Evolutionary conservation across 2,797 vertebrate genomes (phyloP).

Genomic region (Sciurus vulgaris): DNA sequence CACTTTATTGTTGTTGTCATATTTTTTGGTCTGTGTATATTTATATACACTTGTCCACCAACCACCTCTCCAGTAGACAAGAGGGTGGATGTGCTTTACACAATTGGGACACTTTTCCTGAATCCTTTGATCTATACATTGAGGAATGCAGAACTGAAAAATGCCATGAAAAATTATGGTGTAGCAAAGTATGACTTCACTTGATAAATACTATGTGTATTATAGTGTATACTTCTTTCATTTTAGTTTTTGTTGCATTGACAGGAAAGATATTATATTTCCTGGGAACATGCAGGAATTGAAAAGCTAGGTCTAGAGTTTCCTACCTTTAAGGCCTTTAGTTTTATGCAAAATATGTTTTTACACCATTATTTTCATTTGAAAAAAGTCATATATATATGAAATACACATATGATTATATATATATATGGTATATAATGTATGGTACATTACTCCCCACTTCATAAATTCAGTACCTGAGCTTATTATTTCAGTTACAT

Average conservation of each 20-base stretch:
- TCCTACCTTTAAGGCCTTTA: not conserved
- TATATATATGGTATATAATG: too few relatives aligned
- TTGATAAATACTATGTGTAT: not conserved
- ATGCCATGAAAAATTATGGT: conserved; percentile 58
- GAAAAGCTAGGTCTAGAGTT: not conserved
- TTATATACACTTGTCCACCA: conserved; percentile 63
- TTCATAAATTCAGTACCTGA: not conserved
- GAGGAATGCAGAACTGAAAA: conserved; percentile 72
- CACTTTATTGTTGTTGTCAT: conserved; percentile 66
- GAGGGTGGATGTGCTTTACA: conserved; percentile 65
- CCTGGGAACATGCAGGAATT: too few relatives aligned
- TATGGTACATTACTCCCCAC: not conserved
- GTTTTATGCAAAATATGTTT: not conserved
- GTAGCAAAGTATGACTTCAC: not conserved
- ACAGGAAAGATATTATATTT: too few relatives aligned
- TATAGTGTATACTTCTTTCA: too few relatives aligned
- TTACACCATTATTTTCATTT: not conserved
- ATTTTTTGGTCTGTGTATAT: conserved; percentile 61
- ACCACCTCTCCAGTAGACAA: conserved; percentile 67
- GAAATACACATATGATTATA: not conserved
- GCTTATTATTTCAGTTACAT: not conserved
- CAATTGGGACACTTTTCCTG: conserved; percentile 50
- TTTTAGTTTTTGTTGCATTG: too few relatives aligned
- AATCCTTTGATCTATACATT: conserved; percentile 75
- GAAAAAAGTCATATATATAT: not conserved